Evolutionary conservation across 2,113 vertebrate species (phyloP).

Genomic region (Phainopepla nitens): DNA sequence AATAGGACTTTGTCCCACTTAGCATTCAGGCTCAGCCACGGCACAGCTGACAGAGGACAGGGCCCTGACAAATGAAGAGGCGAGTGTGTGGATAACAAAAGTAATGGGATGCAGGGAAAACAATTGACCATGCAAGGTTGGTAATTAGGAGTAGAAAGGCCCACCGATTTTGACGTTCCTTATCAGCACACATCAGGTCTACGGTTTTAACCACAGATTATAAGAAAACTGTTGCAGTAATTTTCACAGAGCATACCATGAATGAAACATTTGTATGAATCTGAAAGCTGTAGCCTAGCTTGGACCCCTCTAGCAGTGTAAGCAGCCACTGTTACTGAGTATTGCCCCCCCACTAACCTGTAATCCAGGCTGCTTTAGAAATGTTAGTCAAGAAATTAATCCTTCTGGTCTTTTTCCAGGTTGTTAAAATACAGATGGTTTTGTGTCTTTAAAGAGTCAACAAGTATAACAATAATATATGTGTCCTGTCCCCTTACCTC

Average conservation of each 20-base stretch:
- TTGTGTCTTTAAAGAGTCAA: not conserved
- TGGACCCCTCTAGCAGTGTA: not conserved
- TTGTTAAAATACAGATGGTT: not conserved
- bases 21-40: not conserved
- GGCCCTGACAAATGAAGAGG: not conserved
- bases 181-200: not conserved
- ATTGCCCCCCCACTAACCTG: not conserved
- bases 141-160: not conserved
- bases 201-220: not conserved
- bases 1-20: not conserved
- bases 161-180: not conserved
- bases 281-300: not conserved
- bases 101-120: slow-evolving; percentile 3
- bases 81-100: not conserved
- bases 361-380: not conserved
- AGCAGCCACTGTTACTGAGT: not conserved
- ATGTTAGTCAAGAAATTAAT: not conserved
- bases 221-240: not conserved
- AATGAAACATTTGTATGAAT: not conserved
- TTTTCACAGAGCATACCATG: not conserved
- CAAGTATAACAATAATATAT: not conserved
- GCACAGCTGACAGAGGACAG: slow-evolving; percentile 18
- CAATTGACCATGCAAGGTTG: not conserved
- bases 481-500: not conserved
- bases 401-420: not conserved